Percentiles rank a stretch among this genome's conserved stretches.
Conservation (phyloP, 2,113 vertebrate species). For the Hylia prasina region DNA sequence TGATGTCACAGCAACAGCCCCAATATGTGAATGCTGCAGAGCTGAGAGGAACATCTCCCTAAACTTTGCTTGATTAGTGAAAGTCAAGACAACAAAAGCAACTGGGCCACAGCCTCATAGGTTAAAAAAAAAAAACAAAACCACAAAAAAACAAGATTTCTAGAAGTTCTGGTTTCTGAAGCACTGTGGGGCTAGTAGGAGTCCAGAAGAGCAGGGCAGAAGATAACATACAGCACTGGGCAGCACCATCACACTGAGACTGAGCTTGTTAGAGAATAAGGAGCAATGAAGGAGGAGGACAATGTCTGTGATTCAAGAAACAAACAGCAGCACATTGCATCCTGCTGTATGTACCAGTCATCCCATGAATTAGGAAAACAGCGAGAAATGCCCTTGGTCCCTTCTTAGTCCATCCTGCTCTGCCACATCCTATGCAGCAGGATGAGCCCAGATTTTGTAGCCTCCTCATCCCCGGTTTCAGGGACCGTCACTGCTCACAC, state of each 20-base stretch:
- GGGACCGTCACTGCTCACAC: fast-evolving
- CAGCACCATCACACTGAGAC: neutral
- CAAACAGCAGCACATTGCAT: neutral
- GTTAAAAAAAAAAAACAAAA: neutral
- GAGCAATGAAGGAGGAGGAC: neutral
- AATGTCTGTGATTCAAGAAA: neutral
- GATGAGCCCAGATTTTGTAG: fast-evolving
- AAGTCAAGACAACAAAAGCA: neutral
- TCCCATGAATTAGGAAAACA: neutral
- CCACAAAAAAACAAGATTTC: neutral
- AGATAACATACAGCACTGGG: neutral
- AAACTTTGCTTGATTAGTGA: neutral
- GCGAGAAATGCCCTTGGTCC: neutral
- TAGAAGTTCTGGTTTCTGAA: neutral
- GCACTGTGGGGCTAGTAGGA: neutral
- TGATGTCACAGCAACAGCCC: constrained; percentile 19
- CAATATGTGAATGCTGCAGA: neutral
- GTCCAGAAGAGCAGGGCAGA: neutral
- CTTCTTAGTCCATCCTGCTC: neutral
- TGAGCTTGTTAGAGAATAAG: neutral
- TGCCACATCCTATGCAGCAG: neutral
- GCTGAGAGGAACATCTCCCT: neutral
- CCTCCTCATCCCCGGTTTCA: neutral
- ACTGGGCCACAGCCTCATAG: neutral
- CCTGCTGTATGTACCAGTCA: neutral